Percentiles rank a stretch among this genome's conserved stretches.
phyloP scores from a whole-genome alignment of 1,140 invertebrate genomes.

The Drosophila ohnishii region DNA sequence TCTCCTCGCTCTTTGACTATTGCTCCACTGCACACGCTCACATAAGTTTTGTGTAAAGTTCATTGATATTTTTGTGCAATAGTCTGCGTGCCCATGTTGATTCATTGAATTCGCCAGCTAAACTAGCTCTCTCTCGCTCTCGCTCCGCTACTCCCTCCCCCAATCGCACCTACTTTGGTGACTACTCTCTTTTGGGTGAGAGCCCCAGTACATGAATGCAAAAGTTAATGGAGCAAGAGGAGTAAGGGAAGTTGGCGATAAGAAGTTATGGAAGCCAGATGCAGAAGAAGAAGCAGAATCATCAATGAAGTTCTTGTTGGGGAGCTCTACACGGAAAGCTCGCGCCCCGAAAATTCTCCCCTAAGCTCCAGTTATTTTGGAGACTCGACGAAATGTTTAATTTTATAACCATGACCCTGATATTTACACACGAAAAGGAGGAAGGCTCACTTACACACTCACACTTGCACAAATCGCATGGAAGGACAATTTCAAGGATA shows the following conservation, averaged over 20 bases:
- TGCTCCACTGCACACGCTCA: constrained; percentile 55
- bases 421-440: constrained; percentile 64
- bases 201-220: constrained; percentile 46
- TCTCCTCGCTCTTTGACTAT: constrained; percentile 20
- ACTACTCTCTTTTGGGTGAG: constrained; percentile 29
- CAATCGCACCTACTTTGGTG: neutral
- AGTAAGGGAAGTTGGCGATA: constrained; percentile 26
- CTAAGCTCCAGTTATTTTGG: constrained; percentile 59
- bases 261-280: constrained; percentile 31
- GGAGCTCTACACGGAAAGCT: constrained; percentile 31
- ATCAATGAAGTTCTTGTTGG: constrained; percentile 64
- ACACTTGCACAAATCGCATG: constrained; percentile 32
- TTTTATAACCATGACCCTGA: constrained; percentile 83
- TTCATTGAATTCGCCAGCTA: constrained; percentile 75
- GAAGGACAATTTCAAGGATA: constrained; percentile 73
- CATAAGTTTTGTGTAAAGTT: constrained; percentile 77
- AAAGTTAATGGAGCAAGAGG: constrained; percentile 50
- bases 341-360: constrained; percentile 14
- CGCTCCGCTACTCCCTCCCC: neutral
- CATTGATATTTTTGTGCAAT: constrained; percentile 81
- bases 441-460: constrained; percentile 25
- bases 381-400: constrained; percentile 77
- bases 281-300: constrained; percentile 58
- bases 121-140: constrained; percentile 55
- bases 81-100: constrained; percentile 74